These are phyloP conservation scores for Rhincodon typus DNA, from an alignment of 2,797 vertebrate species.

Conservation along the genomic window DNA sequence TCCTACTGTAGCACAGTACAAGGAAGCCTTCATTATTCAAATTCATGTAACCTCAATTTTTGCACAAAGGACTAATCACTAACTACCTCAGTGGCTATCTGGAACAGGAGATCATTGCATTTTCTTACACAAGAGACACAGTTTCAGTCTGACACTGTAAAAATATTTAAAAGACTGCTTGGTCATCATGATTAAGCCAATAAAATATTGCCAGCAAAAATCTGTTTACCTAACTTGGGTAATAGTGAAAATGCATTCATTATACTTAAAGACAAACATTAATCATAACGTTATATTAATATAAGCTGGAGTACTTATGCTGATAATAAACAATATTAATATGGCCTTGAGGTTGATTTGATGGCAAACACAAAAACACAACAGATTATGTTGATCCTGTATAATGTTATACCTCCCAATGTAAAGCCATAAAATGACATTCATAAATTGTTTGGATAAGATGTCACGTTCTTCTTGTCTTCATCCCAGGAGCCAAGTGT, in stretches of 20 bases:
- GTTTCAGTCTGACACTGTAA: background rate
- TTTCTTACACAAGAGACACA: background rate
- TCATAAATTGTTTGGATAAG: conserved; percentile 4
- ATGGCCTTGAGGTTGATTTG: conserved; percentile 28
- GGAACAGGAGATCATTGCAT: background rate
- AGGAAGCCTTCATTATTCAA: conserved; percentile 21
- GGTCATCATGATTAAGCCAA: background rate
- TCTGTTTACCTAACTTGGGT: background rate
- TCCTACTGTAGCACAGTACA: background rate
- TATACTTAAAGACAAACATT: conserved; percentile 11
- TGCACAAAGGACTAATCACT: conserved; percentile 17
- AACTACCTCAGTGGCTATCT: background rate
- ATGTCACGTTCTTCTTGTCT: conserved; percentile 15
- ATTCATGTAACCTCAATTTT: conserved; percentile 29
- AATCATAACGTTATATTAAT: background rate
- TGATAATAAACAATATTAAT: background rate
- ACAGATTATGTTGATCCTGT: conserved; percentile 19
- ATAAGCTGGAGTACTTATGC: background rate
- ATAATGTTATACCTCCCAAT: background rate
- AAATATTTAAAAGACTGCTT: conserved; percentile 13
- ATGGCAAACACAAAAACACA: conserved; percentile 4
- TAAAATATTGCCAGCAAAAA: background rate
- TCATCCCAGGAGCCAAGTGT: conserved; percentile 20
- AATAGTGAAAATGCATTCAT: background rate
- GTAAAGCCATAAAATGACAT: background rate